A percentile compares a stretch with the other conserved stretches of the same genome.
Evolutionary conservation across 2,113 vertebrate genomes (phyloP).

Genomic region (Vidua chalybeata): DNA sequence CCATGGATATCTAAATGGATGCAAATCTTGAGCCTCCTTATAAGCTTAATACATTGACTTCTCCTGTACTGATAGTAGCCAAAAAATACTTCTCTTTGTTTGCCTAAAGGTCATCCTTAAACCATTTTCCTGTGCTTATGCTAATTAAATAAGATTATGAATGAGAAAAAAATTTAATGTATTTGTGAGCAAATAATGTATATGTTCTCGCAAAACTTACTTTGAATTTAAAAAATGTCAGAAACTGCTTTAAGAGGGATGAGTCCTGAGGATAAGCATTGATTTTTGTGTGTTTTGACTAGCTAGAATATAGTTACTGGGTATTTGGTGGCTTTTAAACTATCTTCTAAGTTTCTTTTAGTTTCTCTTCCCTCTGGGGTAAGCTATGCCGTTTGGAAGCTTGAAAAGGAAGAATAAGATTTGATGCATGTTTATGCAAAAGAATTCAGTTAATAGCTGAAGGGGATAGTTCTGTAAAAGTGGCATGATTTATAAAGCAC

Average conservation of each 20-base stretch:
- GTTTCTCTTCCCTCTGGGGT: not conserved
- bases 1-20: not conserved
- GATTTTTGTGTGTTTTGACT: not conserved
- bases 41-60: not conserved
- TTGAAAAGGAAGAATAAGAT: not conserved
- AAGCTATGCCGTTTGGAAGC: not conserved
- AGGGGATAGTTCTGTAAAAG: not conserved
- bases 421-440: not conserved
- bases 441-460: not conserved
- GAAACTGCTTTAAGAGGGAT: not conserved
- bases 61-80: not conserved
- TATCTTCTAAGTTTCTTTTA: not conserved
- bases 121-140: not conserved
- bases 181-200: not conserved
- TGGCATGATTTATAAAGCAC: slow-evolving; percentile 1
- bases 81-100: not conserved
- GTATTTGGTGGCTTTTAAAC: accelerated
- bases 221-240: not conserved
- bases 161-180: not conserved
- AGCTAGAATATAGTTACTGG: not conserved
- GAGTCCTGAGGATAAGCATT: not conserved
- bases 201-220: not conserved
- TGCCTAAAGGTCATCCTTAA: not conserved
- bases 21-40: not conserved
- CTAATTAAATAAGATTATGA: not conserved